Evolutionary conservation across 2,113 vertebrate species (phyloP), one percentile per base, ranked within the genome.

Genomic region (Echinops telfairi): DNA sequence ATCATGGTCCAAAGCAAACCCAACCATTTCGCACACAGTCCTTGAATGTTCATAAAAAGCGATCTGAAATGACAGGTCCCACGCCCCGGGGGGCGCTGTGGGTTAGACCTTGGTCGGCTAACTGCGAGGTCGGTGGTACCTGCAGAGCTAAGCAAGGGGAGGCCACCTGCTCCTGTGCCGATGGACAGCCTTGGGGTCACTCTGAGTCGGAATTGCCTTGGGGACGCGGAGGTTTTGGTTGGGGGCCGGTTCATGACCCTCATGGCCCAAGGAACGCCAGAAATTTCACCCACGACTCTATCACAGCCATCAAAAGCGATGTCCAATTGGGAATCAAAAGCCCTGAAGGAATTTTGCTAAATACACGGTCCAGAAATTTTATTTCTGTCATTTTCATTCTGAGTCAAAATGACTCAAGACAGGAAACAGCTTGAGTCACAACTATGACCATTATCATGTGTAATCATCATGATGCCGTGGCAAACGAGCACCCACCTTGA

Each of bases 41-140:
- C 58, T 93, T 93, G 91, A 88, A 83, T 66, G 38, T 73, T 66
- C 38, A 93, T 36, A 12, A 70, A 88, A 92, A 86, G 43, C 33
- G 36, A 86, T 29, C 9, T 33, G 60, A 62, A 85, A 90, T 60
- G 77, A 7, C 1, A 6, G 57, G 47, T 25, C 60, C 20, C 17
- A 62, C 3, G 23, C 23, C 60, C 60, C 14, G 17, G 23, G 43
- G 43, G 40, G 47, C 9, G 47, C 47, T 53, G 47, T 40, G 47
- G 12, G 47, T 53, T 10, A 53, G 47, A 53, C 47, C 5, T 14
- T 14, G 12, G 47, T 53, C 47, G 5, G 43, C 43, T 47, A 47
- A 5, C 43, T 53, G 12, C 2, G 47, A 53, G 47, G 47, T 11
- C 10, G 47, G 47, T 53, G 47, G 47, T 53, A 53, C 47, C 47